Evolutionary conservation across 2,113 vertebrate species (phyloP).

Genomic region (Daubentonia madagascariensis): DNA sequence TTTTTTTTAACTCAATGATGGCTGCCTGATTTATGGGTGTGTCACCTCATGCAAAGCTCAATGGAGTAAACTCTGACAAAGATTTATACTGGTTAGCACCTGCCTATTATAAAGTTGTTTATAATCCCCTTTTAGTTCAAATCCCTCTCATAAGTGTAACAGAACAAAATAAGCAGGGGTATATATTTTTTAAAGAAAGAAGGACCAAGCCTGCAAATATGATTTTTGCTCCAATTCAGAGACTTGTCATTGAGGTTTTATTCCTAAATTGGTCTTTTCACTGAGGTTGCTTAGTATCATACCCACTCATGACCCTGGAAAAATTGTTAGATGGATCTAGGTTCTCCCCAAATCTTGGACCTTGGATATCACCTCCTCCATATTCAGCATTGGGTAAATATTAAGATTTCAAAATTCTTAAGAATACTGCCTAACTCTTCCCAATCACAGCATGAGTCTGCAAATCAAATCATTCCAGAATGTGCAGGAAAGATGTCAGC

Average conservation of each 20-base stretch:
- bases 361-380: neutral
- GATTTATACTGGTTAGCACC: neutral
- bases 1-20: neutral
- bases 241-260: slow-evolving; percentile 17
- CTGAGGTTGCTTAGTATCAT: neutral
- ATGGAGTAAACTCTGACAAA: neutral
- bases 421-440: slow-evolving; percentile 7
- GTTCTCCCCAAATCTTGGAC: slow-evolving; percentile 2
- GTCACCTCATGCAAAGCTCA: neutral
- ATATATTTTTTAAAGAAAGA: slow-evolving; percentile 16
- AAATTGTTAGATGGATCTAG: neutral
- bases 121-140: neutral
- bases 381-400: slow-evolving; percentile 11
- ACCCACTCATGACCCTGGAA: neutral
- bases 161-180: neutral
- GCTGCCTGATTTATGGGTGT: slow-evolving; percentile 14
- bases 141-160: neutral
- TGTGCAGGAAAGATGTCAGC: neutral
- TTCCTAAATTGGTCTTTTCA: neutral
- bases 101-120: neutral
- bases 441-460: neutral
- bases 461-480: slow-evolving; percentile 34
- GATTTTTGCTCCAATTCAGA: slow-evolving; percentile 1
- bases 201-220: slow-evolving; percentile 7
- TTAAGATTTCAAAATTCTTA: slow-evolving; percentile 35